Evolutionary conservation across 2,113 vertebrate genomes (phyloP).

Genomic region (rabbit (Oryctolagus cuniculus)): mOryCun1.1 NC_091442.1:107637501-107638000

Average conservation of each 20-base stretch:
- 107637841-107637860: neutral
- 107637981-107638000: neutral
- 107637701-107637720: neutral
- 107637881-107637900: neutral
- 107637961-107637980: neutral
- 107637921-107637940: neutral
- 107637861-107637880: neutral
- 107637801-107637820: conserved; percentile 16
- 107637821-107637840: neutral
- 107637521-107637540: neutral
- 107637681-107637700: neutral
- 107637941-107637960: neutral
- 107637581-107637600: neutral
- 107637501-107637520: neutral
- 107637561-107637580: neutral
- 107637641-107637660: neutral
- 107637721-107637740: conserved; percentile 15
- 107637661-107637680: neutral
- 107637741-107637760: conserved; percentile 4
- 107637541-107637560: neutral
- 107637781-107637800: conserved; percentile 1
- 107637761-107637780: neutral
- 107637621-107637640: neutral
- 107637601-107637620: neutral
- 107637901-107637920: neutral